Evolutionary conservation across 2,113 vertebrate genomes (phyloP), one percentile per base, ranked within the genome.

Genomic region (Crocuta crocuta): DNA sequence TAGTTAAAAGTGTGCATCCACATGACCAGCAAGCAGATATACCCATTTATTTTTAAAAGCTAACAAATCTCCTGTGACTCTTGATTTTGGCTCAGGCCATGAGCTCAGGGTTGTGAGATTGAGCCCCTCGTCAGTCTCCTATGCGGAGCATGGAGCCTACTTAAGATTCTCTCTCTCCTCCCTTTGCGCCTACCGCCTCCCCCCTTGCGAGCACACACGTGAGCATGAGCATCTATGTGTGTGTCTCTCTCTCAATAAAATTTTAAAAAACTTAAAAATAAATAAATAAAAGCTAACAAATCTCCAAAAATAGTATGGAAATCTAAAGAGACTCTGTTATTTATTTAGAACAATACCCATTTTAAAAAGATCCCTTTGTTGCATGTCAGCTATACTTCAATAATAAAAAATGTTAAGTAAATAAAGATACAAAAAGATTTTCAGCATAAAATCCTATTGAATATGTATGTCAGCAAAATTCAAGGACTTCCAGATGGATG

Each of bases 241-340:
- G 16, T 61, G 58, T 61, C 19, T 61, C 58, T 61, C 21, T 58
- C 58, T 61, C 21, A 23, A 61, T 61, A 61, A 58, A 58, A 39
- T 39, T 39, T 39, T 39, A 3, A 23, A 7, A 61, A 61, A 61
- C 21, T 61, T 24, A 61, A 61, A 61, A 61, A 61, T 58, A 61
- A 61, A 61, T 58, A 61, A 61, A 61, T 78, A 71, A 61, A 95
- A 95, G 31, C 39, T 84, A 78, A n/a, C 33, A 81, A 87, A 24
- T 96, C 74, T 91, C 65, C 76, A 70, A 96, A 96, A 92, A 12
- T 43, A 31, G 6, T 89, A 71, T 97, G 70, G 89, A 89, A 82
- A 68, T 71, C 73, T 81, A 84, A 83, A 95, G 11, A 83, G 17
- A 76, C 26, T 79, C 7, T 83, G 31, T 58, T 89, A 12, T 81